Evolutionary conservation across 2,888 invertebrate genomes (phyloP), one percentile per base, ranked within the genome.

Genomic region (Ornithoptera priamus): DNA sequence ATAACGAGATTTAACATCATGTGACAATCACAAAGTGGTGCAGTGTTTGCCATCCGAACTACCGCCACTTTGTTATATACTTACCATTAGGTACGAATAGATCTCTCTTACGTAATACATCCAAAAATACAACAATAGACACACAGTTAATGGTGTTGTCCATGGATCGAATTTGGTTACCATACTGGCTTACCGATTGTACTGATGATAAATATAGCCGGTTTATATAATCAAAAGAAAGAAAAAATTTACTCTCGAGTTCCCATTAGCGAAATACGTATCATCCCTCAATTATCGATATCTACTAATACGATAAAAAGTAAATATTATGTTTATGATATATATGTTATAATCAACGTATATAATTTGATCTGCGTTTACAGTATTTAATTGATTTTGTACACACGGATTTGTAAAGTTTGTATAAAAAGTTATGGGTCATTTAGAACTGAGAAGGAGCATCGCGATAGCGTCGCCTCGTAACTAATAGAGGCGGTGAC

Each of bases 381-480:
- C 30, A 30, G 30, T 30, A 30, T 30, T 30, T 30, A 30, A 30
- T 30, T 30, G 3, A 30, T 30, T 30, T 30, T 30, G 30, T 30
- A 30, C 5, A 30, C 30, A 30, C 30, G 4, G 30, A 3, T 30
- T 30, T 30, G n/a, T 53, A 53, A 53, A 53, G 6, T 53, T n/a
- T 53, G 53, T 18, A 53, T 12, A 18, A 53, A 53, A 53, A 18
- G n/a, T 6, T n/a, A n/a, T 12, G 6, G n/a, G 8, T 53, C 18
- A 53, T 53, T 64, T 60, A 67, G 53, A 71, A 69, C 74, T 74
- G 70, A 77, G 73, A 82, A 84, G 84, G 79, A 83, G 78, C 81
- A 82, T 83, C 80, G 75, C 74, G 80, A 83, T 81, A 80, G 73
- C 74, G 73, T 75, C 74, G 76, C 74, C 76, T 74, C 73, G 72